Evolutionary conservation across 1,140 invertebrate species (phyloP), one percentile per base, ranked within the genome.

Genomic region (Danaus melanippus): DNA sequence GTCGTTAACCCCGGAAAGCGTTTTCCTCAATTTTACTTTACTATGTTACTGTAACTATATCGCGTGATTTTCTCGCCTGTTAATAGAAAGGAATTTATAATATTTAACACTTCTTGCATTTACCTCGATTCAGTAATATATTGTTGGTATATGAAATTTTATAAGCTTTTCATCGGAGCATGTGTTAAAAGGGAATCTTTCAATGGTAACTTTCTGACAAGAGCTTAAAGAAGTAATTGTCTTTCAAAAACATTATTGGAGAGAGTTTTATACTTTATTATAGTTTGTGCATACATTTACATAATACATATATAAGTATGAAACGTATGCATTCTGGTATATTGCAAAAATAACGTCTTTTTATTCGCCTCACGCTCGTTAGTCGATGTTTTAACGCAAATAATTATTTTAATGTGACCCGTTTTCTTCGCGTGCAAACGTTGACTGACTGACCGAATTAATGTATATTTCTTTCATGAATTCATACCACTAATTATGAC

Each of bases 1-100:
- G 75, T 69, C 81, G 60, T 84, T 86, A 71, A 86, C 83, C 83
- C 83, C 83, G 83, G 83, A 84, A 86, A 81, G 73, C 74, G 70
- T 84, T 86, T 86, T 84, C 83, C 79, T 81, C 67, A 71, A 80
- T 86, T 84, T 86, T 32, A 32, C 80, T 86, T 86, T 84, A 79
- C 69, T 81, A 71, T 81, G 79, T 81, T 86, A 83, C 71, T 80
- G 71, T 66, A 66, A 64, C 63, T 67, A 32, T 32, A 67, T 86
- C 73, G 81, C 83, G 79, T 86, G 81, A 80, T 71, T 74, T 50
- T 67, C 53, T 84, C 69, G 74, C 76, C 70, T 80, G 79, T 68
- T 67, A 71, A 61, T 32, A 32, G 21, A 32, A 32, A 32, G 21
- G 21, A 9, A 53, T n/a, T 53, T 45, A 53, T 53, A 42, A 53